Percentiles rank a stretch among this genome's conserved stretches.
These are phyloP conservation scores for Fragum fragum DNA, from an alignment of 2,888 invertebrate species.

Conservation along the genomic window DNA sequence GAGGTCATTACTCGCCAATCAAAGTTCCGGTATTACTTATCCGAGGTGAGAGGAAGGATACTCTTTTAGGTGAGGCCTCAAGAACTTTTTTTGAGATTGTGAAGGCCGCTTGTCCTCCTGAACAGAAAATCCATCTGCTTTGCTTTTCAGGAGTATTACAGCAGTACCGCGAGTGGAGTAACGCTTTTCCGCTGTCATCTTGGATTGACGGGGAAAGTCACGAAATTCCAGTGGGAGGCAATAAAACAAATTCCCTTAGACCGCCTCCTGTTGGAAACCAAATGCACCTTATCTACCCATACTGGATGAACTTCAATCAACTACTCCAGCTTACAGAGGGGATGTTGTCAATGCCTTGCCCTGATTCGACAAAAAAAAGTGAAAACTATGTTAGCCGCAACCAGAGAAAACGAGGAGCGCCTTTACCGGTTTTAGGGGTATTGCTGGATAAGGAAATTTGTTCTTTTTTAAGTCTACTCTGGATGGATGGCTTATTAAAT, in stretches of 20 bases:
- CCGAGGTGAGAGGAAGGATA: background rate
- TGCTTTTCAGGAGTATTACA: background rate
- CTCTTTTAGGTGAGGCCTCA: background rate
- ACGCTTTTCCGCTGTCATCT: background rate
- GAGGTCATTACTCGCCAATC: background rate
- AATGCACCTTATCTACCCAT: background rate
- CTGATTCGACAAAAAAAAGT: background rate
- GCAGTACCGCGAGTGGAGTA: background rate
- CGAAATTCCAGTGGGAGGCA: background rate
- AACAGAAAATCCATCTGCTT: conserved; percentile 5
- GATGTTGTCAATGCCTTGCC: background rate
- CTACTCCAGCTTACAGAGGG: background rate
- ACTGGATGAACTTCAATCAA: background rate
- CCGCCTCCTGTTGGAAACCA: background rate
- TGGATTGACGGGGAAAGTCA: background rate
- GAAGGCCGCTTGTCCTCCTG: background rate
- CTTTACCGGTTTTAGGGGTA: background rate
- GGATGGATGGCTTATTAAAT: too few relatives aligned
- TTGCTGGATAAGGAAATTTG: too few relatives aligned
- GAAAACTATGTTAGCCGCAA: background rate
- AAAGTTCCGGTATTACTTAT: background rate
- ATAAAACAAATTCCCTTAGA: background rate
- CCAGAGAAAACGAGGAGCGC: background rate
- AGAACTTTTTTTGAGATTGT: background rate
- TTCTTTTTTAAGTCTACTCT: too few relatives aligned